phyloP scores from a whole-genome alignment of 2,888 invertebrate species.

The Xestoiulus laeticollis region DNA sequence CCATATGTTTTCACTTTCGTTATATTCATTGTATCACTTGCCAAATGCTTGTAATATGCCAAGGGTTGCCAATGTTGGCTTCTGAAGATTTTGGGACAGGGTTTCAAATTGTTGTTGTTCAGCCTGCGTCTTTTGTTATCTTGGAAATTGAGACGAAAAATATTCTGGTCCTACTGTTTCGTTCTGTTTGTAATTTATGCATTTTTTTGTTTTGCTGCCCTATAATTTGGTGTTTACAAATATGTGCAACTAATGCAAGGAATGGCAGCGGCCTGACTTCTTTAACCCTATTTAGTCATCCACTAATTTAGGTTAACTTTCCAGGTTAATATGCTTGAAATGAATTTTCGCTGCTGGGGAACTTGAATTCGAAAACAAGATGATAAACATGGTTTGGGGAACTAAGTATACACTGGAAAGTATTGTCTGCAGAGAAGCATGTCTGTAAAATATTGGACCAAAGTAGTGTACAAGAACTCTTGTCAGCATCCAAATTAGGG shows the following conservation, averaged over 20 bases:
- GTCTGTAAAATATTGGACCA: too few species aligned
- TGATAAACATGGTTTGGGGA: neutral
- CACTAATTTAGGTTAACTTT: constrained; percentile 1
- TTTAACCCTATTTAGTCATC: neutral
- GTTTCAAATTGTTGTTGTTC: neutral
- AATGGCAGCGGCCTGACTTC: neutral
- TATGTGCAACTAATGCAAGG: constrained; percentile 12
- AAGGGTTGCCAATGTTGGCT: neutral
- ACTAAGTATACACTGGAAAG: too few species aligned
- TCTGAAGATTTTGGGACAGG: neutral
- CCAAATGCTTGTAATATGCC: neutral
- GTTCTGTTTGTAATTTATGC: neutral
- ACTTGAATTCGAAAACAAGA: neutral
- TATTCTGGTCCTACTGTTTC: neutral
- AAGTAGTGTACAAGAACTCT: too few species aligned
- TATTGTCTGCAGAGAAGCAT: too few species aligned
- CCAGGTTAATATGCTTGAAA: constrained; percentile 7
- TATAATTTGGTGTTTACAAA: neutral
- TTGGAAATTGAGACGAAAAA: neutral
- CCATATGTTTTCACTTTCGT: neutral
- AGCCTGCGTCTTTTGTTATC: neutral
- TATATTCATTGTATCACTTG: neutral
- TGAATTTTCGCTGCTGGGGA: neutral
- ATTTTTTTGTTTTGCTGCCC: neutral
- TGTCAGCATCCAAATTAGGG: too few species aligned